Conservation (phyloP, 2,888 invertebrate genomes). For the Xylota sylvarum region DNA sequence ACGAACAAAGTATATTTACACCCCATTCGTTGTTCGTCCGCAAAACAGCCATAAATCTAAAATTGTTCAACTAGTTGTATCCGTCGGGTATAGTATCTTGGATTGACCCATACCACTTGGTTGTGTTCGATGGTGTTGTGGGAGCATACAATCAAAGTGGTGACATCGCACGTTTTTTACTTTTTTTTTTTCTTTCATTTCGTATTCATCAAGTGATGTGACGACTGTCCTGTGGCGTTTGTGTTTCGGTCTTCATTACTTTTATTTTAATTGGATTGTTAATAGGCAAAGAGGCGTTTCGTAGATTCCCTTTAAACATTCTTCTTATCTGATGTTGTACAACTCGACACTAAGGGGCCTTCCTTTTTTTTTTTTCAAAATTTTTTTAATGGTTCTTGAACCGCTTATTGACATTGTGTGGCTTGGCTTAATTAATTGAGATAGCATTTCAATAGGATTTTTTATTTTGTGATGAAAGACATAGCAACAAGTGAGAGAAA, state of each 20-base stretch:
- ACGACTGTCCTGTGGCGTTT: constrained; percentile 32
- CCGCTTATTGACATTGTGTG: constrained; percentile 10
- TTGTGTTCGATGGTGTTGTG: background rate
- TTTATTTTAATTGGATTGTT: constrained; percentile 65
- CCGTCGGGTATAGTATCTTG: constrained; percentile 28
- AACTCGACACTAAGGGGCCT: background rate
- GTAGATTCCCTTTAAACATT: constrained; percentile 32
- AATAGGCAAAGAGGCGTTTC: constrained; percentile 46
- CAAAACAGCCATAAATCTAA: constrained; percentile 65
- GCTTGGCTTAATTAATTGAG: constrained; percentile 11
- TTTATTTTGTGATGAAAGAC: background rate
- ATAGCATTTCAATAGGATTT: constrained; percentile 1
- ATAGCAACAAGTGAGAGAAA: background rate
- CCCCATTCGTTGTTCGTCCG: constrained; percentile 47
- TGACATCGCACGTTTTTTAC: constrained; percentile 40
- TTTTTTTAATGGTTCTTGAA: background rate
- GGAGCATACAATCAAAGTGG: constrained; percentile 9
- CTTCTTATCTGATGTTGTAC: constrained; percentile 18
- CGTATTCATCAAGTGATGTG: constrained; percentile 56
- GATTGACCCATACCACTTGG: constrained; percentile 30
- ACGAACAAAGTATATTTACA: constrained; percentile 54
- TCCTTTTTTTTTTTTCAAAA: background rate
- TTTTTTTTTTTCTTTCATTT: constrained; percentile 47
- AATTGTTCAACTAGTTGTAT: constrained; percentile 73
- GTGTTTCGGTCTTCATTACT: constrained; percentile 36